phyloP scores from a whole-genome alignment of 2,113 vertebrate species.

The Urocolius indicus region DNA sequence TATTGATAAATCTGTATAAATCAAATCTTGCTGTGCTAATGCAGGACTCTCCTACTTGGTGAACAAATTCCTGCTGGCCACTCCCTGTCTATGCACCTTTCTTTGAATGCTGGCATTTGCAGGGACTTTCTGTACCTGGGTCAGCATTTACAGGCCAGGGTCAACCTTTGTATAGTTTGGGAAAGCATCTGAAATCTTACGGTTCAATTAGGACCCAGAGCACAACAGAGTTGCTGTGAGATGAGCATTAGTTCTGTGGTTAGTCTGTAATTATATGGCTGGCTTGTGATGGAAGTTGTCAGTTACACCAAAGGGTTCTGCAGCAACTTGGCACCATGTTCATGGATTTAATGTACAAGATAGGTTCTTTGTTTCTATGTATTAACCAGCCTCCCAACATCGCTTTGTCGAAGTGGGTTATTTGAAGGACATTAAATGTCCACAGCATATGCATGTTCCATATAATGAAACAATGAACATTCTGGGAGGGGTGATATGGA shows the following conservation, averaged over 20 bases:
- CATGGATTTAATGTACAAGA: not conserved
- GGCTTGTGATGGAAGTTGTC: constrained; percentile 21
- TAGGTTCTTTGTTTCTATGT: not conserved
- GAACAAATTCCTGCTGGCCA: not conserved
- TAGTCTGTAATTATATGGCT: constrained; percentile 7
- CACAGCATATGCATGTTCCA: not conserved
- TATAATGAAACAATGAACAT: not conserved
- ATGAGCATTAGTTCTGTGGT: not conserved
- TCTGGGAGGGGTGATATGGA: not conserved
- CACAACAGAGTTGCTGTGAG: not conserved
- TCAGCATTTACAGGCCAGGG: not conserved
- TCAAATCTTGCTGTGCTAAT: not conserved
- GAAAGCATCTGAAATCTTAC: not conserved
- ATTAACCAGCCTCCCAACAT: not conserved
- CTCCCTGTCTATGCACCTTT: not conserved
- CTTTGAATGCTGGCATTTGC: fast-evolving
- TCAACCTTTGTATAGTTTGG: not conserved
- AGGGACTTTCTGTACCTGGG: fast-evolving
- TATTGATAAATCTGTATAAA: not conserved
- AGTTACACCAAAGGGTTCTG: not conserved
- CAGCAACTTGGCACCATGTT: not conserved
- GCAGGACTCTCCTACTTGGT: not conserved
- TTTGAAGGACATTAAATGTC: not conserved
- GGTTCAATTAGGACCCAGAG: not conserved
- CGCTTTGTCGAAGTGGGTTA: not conserved